Base-by-base conservation (phyloP, 2,113 vertebrate genomes). In the Gulo gulo region DNA sequence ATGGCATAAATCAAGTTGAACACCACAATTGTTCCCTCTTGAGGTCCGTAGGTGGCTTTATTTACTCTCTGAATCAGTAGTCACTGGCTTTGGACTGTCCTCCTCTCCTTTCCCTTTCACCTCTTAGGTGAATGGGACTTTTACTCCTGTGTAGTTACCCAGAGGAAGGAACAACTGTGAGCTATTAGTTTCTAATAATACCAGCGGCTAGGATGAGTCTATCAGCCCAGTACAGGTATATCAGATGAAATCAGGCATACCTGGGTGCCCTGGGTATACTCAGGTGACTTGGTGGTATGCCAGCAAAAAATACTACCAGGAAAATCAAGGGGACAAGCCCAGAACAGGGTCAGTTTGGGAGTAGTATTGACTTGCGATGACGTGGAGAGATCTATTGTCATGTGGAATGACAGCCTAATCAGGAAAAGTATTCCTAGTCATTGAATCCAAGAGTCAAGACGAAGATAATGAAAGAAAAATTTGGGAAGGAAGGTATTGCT, bases 361-460 rank as follows among this genome's bases (percentile, higher is more conserved):
- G 29, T 36, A 39, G 7, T 23, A 34, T 82, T 42, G 63, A 55
- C 63, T 45, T 83, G 79, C 61, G 71, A n/a, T 16, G 50, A n/a
- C 2, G 6, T 24, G 29, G 16, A 18, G 74, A 81, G 88, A 91
- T 9, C 4, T 50, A 36, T 8, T 20, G 8, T 14, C 31, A 7
- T 26, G 21, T 39, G 52, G 26, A 92, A 63, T 50, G 50, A 61
- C 36, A 71, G 4, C 8, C 31, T 47, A 15, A 52, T 39, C 42
- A 69, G 65, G 67, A 47, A 50, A 79, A 52, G 10, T 29, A 31
- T 36, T n/a, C 23, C 14, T 65, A 39, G 57, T 80, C 9, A 31
- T 73, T 84, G 29, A 95, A 6, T n/a, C 20, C 63, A 80, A 65
- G 69, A 39, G 80, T 92, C 29, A 90, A 47, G 71, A 59, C 12